Evolutionary conservation across 2,888 invertebrate genomes (phyloP).

Genomic region (Drosophila limbata): DNA sequence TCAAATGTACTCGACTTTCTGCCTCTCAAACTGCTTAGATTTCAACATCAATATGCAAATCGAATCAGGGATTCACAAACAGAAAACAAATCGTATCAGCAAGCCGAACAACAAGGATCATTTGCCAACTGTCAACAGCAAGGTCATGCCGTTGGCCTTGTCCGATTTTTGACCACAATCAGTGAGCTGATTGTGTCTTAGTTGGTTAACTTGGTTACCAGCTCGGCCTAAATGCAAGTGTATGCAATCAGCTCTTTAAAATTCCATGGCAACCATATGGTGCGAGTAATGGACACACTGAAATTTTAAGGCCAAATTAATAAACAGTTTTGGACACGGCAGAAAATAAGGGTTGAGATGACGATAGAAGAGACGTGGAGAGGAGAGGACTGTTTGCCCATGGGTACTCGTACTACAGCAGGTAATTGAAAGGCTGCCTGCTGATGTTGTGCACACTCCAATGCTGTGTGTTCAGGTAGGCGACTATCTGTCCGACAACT

Average conservation of each 20-base stretch:
- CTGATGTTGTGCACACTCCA: not conserved
- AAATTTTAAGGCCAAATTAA: slow-evolving; percentile 45
- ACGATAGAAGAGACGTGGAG: not conserved
- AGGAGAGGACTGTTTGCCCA: slow-evolving; percentile 1
- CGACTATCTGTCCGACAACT: slow-evolving; percentile 29
- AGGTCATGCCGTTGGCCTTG: slow-evolving; percentile 28
- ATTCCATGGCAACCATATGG: slow-evolving; percentile 14
- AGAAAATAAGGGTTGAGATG: no score
- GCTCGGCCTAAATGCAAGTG: not conserved
- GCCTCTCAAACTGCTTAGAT: not conserved
- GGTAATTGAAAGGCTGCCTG: slow-evolving; percentile 32
- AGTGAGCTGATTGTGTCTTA: slow-evolving; percentile 29
- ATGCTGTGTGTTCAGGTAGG: slow-evolving; percentile 13
- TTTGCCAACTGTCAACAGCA: slow-evolving; percentile 11
- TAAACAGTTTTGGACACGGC: slow-evolving; percentile 34
- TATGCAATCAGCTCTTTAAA: slow-evolving; percentile 15
- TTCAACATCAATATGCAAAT: slow-evolving; percentile 29
- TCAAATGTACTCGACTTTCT: not conserved
- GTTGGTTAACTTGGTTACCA: slow-evolving; percentile 6
- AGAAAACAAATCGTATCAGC: not conserved
- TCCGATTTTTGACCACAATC: slow-evolving; percentile 30
- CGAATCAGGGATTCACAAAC: slow-evolving; percentile 15
- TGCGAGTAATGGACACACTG: slow-evolving; percentile 17
- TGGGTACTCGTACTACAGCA: slow-evolving; percentile 3
- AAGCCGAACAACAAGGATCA: slow-evolving; percentile 10